Evolutionary conservation across 2,113 vertebrate species (phyloP), one percentile per base, ranked within the genome.

Genomic region (Gallinago media): DNA sequence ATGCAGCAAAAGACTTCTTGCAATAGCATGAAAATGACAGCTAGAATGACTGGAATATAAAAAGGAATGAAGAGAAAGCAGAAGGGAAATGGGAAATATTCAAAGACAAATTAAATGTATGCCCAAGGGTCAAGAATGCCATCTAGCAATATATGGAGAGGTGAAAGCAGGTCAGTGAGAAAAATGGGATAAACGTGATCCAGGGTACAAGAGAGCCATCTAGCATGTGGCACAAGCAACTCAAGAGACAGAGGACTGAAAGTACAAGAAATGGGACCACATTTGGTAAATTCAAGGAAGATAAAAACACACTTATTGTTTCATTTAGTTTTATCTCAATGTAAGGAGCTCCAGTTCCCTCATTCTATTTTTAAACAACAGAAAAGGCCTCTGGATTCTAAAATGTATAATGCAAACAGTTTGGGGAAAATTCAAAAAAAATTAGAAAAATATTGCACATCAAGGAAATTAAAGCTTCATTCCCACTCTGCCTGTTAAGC

Each of bases 31-130:
- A 52, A 94, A 78, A 78, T 66, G 56, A 94, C 82, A 94, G 76
- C 54, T 73, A 70, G 58, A 89, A 70, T 1, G 16, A 97, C 12
- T n/a, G 26, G 32, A 89, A 85, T 72, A 91, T 26, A 49, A 77
- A 86, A 88, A 92, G 80, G 59, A 88, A 78, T 15, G 23, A 91
- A 82, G 52, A 84, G 26, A 85, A 94, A 88, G 65, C 40, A 92
- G 47, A 84, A 58, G 29, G 78, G 61, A 95, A 97, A 96, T 63
- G 14, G 61, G 38, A 96, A 94, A 86, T 76, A 94, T 61, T 94
- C 59, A 36, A 94, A 81, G 63, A 65, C 36, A 94, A 91, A 96
- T 96, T 89, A 87, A 94, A 78, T n/a, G 23, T 86, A 61, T 19
- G 40, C 65, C 38, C 80, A 84, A 93, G 78, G 94, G 88, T 96